Conservation (phyloP, 2,797 vertebrate genomes). For the Chaenodraco wilsoni region DNA sequence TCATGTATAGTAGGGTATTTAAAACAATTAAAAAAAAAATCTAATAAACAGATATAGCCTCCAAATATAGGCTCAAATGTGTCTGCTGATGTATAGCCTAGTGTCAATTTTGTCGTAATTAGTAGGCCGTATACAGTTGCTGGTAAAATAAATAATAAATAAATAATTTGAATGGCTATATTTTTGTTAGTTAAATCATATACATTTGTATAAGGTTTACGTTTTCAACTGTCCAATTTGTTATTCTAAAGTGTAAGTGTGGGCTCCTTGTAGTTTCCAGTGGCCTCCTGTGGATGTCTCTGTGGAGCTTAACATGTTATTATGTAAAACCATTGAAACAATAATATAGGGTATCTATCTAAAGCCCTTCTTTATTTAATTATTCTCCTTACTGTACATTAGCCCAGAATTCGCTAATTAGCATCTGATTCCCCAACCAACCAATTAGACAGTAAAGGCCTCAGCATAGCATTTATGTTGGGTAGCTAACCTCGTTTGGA, state of each 20-base stretch:
- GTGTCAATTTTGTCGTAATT: background rate
- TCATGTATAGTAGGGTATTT: background rate
- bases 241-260: background rate
- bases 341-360: no score
- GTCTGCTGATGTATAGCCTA: no score
- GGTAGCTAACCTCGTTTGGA: background rate
- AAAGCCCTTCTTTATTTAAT: background rate
- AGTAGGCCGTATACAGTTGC: background rate
- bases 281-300: slow-evolving; percentile 49
- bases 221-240: no score
- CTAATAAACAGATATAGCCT: background rate
- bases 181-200: background rate
- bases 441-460: background rate
- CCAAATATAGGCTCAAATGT: background rate
- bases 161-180: no score
- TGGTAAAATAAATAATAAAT: background rate
- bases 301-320: slow-evolving; percentile 5
- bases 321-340: background rate
- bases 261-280: slow-evolving; percentile 4
- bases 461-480: background rate
- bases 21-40: background rate
- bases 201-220: background rate
- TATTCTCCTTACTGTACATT: background rate
- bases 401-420: background rate
- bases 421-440: background rate